Base-by-base conservation (phyloP, 2,113 vertebrate genomes). In the Falco punctatus region DNA sequence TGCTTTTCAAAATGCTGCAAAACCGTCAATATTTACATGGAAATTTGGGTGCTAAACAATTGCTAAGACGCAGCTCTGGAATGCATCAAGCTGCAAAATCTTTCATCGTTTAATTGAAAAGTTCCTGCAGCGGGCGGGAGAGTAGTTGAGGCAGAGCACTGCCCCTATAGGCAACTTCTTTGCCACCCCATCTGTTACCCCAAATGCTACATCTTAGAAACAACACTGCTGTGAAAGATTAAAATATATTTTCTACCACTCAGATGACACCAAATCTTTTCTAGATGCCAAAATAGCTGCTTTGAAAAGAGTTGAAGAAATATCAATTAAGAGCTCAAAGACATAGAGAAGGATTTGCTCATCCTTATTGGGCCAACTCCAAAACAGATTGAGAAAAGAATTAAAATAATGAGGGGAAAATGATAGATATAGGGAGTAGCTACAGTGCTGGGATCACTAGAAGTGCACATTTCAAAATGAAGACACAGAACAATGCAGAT, bases 211-310 rank as follows among this genome's bases (percentile, higher is more conserved):
- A 98, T 98, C 98, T 98, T 98, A 98, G 98, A 98, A 98, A 98
- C 98, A 98, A 98, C 97, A 98, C 98, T 98, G 97, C 98, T 98
- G 98, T 98, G 98, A 98, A 98, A 98, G 98, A 98, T 98, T 98
- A 98, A 98, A 98, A 98, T 98, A 98, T 98, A 98, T 98, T 98
- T 98, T 98, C 98, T 98, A 98, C 98, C 98, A 98, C 98, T 98
- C 98, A 97, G 98, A 98, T 98, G 98, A 98, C 98, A 98, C 98
- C 98, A 98, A 98, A 98, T 98, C 98, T 98, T 98, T 98, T 97
- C 98, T 98, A 98, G 98, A 98, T 98, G 98, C 98, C 98, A 98
- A 98, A 98, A 98, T 98, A 98, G 98, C 98, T 98, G 98, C 98
- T 98, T 98, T 98, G 98, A 98, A 98, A 98, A 98, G 98, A 98